Evolutionary conservation across 2,888 invertebrate genomes (phyloP), one percentile per base, ranked within the genome.

Genomic region (Proisotoma minuta): DNA sequence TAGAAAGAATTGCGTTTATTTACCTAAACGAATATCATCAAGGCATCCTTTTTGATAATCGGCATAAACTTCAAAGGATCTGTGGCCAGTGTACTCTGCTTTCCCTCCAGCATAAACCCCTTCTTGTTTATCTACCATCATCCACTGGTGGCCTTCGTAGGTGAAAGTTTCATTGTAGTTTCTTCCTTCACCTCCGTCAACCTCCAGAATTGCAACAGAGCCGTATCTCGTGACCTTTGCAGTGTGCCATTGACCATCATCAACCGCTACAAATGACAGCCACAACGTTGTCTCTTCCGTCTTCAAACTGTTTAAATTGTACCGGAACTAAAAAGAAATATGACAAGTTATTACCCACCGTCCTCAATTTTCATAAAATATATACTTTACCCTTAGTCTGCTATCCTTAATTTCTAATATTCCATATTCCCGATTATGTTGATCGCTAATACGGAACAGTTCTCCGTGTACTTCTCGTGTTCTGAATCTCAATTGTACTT

Each of bases 191-290:
- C 97, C 97, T 2, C 94, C 94, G 76, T 98, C 97, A 70, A 97
- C 81, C 77, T 91, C 91, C 64, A 98, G 80, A 56, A 91, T 91
- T 12, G 96, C 94, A 1, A 72, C 68, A 39, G 69, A 69, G 10
- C 72, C 72, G 48, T 69, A 64, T 18, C 72, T 60, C 3, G 58
- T 60, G 51, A 81, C 80, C 71, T 89, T 85, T 3, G 93, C 93
- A 58, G 91, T 91, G 77, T 98, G 97, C 97, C 97, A 97, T 75
- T 94, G 93, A 1, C 97, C 97, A 77, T 96, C 92, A 76, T 94
- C 92, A 1, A 96, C 94, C 1, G 89, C 85, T 26, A 95, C 88
- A 3, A 91, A 88, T 73, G 89, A 89, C 54, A 95, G 80, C 90
- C 91, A 91, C 73, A 97, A 87, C 76, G 91, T 90, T 66, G 86